Percentiles rank a stretch among this genome's conserved stretches.
phyloP scores from a whole-genome alignment of 2,888 invertebrate genomes.

The Nasonovia ribisnigri region DNA sequence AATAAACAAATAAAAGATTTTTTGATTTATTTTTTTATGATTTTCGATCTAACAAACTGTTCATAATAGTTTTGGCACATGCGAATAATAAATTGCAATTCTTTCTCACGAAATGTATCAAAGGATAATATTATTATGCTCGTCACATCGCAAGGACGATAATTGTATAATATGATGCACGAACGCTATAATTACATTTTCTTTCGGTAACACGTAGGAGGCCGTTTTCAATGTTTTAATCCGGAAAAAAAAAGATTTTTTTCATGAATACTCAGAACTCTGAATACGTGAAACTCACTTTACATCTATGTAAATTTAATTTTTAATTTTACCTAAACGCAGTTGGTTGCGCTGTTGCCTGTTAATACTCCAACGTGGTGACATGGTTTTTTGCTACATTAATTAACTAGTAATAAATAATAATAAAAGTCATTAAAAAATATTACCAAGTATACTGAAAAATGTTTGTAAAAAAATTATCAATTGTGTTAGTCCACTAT shows the following conservation, averaged over 20 bases:
- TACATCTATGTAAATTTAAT: not conserved
- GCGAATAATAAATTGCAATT: not conserved
- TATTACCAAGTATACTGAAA: not conserved
- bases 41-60: not conserved
- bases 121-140: not conserved
- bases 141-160: constrained; percentile 5
- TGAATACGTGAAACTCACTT: not conserved
- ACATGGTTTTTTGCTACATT: too few relatives aligned
- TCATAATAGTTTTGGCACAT: not conserved
- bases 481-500: not conserved
- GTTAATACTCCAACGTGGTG: not conserved
- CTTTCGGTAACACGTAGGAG: not conserved
- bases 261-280: not conserved
- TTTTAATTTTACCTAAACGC: not conserved
- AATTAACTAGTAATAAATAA: too few relatives aligned
- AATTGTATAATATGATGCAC: not conserved
- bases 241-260: too few relatives aligned
- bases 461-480: not conserved
- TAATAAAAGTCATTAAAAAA: not conserved
- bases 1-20: not conserved
- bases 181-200: not conserved
- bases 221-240: not conserved
- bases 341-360: not conserved
- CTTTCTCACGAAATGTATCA: not conserved
- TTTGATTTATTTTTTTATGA: not conserved